Base-by-base conservation (phyloP, 2,797 vertebrate genomes). In the Alectoris magna region DNA sequence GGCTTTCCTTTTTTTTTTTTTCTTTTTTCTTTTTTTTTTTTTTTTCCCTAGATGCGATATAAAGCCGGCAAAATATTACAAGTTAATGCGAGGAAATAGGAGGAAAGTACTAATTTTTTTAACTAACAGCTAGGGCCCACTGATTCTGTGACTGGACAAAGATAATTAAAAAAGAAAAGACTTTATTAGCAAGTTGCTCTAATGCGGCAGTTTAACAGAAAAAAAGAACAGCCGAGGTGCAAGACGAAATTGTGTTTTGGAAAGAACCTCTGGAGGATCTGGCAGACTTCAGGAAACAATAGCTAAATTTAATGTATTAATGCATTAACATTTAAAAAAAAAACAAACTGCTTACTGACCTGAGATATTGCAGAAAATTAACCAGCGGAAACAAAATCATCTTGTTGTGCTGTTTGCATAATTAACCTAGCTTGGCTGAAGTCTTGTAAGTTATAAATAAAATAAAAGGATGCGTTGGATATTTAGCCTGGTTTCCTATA, bases 391-490 rank as follows among this genome's bases (percentile, higher is more conserved):
- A 23, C 2, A 81, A 95, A 94, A 84, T 63, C 38, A 46, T 59
- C 34, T 77, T 87, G 34, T 75, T 77, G 51, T 84, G 59, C 27
- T 13, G 17, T 78, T 75, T 91, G 48, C 83, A 82, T 93, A 91
- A 95, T 90, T 91, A 77, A 84, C 68, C 27, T 71, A 73, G 29
- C 67, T 60, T 60, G 46, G 48, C 64, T 79, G 44, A 91, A 90
- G 60, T 14, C 27, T 70, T 95, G 48, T 44, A 14, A 58, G 43
- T 63, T 66, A 89, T 75, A 84, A 95, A 95, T 94, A 87, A 96
- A 95, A 85, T 41, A 94, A 78, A 91, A 78, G n/a, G 2, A 11
- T 86, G 60, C 24, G 3, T 31, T 74, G 41, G 23, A 67, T 63
- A 23, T 27, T 43, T 51, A 43, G 26, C 70, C 43, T 86, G 36